Evolutionary conservation across 2,888 invertebrate genomes (phyloP), one percentile per base, ranked within the genome.

Genomic region (Drosophila birchii): DNA sequence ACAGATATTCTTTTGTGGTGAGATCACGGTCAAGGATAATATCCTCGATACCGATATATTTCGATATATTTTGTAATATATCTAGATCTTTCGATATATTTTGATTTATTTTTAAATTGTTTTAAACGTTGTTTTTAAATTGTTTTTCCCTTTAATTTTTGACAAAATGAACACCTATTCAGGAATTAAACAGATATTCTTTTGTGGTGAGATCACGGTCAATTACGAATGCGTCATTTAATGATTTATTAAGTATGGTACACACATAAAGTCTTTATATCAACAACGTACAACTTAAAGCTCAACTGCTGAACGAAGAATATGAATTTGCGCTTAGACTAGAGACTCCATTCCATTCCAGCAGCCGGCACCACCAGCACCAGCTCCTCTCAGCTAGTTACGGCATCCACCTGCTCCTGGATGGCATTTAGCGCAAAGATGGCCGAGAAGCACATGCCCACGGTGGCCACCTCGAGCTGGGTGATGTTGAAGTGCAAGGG

Each of bases 361-460:
- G 8, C 57, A 6, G 16, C 20, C 8, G 12, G 20, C 59, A 29
- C 9, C 14, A 34, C 49, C 32, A 34, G 51, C 32, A 38, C 2
- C 32, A 53, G 16, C 29, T 34, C 34, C 29, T 16, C 32, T 71
- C 75, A 68, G 38, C 63, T 76, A 45, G 43, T 32, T 26, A 43
- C 38, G 1, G 55, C 68, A 2, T 84, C 90, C 14, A 71, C n/a
- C 16, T 87, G 32, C 63, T 86, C 86, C 59, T 86, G 79, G 1
- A 70, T 78, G 8, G 90, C 85, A 39, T 90, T 86, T 9, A 86
- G 67, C 16, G 87, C 86, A 49, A 86, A 86, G 26, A 86, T 78
- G 0, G 89, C 59, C 1, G 76, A 73, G 61, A 86, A 86, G 53
- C 90, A 86, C 86, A 86, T 87, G 51, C 86, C 86, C 23, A 86